phyloP scores from a whole-genome alignment of 2,797 vertebrate species.

The Gastrophryne carolinensis region DNA sequence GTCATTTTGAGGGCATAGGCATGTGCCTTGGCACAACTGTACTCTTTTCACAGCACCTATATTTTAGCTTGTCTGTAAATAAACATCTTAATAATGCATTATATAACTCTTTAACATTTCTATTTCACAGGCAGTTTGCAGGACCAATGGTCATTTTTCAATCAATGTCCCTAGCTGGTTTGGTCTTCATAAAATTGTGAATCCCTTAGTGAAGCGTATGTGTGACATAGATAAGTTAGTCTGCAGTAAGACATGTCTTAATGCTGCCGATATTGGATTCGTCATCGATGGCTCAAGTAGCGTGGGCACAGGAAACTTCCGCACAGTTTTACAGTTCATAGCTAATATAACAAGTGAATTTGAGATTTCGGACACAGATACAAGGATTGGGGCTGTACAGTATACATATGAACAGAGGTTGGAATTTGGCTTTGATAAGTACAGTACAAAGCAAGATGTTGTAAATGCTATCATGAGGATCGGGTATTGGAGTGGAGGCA shows the following conservation, averaged over 20 bases:
- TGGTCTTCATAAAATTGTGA: constrained; percentile 80
- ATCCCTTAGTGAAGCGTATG: constrained; percentile 87
- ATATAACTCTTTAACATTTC: too few species aligned
- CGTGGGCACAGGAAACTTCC: constrained; percentile 91
- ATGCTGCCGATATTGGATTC: constrained; percentile 91
- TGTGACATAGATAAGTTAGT: constrained; percentile 84
- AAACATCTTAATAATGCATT: too few species aligned
- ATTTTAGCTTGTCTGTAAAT: too few species aligned
- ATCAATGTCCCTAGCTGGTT: constrained; percentile 90
- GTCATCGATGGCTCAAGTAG: constrained; percentile 97
- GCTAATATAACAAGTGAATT: constrained; percentile 93
- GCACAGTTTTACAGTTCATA: constrained; percentile 92
- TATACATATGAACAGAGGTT: constrained; percentile 97
- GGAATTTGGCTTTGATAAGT: constrained; percentile 88
- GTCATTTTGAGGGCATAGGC: too few species aligned
- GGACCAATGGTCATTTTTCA: constrained; percentile 88
- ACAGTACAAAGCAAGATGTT: constrained; percentile 83
- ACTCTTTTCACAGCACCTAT: too few species aligned
- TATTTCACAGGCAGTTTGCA: constrained; percentile 89
- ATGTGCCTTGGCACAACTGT: too few species aligned
- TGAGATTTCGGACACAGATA: constrained; percentile 95
- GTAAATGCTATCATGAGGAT: constrained; percentile 88
- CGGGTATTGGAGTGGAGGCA: constrained; percentile 96
- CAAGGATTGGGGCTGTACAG: constrained; percentile 88
- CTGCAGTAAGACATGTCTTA: constrained; percentile 97